These are phyloP conservation scores for Nettapus auritus DNA, from an alignment of 2,113 vertebrate species.

Conservation along the genomic window DNA sequence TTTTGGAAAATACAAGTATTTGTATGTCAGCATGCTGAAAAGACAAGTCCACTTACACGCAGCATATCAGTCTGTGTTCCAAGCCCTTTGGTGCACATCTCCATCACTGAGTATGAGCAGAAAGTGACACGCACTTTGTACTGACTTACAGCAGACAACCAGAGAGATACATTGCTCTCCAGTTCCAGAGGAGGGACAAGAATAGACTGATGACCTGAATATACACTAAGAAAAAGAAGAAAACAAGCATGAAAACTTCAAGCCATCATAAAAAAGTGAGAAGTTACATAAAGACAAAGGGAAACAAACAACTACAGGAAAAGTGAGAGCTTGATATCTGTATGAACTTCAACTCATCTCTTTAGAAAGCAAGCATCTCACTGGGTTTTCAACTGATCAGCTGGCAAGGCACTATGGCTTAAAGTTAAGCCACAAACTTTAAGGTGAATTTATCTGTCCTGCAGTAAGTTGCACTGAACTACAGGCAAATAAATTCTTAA, in stretches of 20 bases:
- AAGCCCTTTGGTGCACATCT: conserved; percentile 96
- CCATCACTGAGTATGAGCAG: conserved; percentile 98
- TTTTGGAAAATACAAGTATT: rapidly evolving
- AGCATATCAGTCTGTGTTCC: conserved; percentile 89
- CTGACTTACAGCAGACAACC: conserved; percentile 94
- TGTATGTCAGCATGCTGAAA: background rate
- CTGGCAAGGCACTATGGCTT: background rate
- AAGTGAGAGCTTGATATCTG: background rate
- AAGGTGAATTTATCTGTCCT: background rate
- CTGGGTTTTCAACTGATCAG: background rate
- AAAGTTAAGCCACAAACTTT: background rate
- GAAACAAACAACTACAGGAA: background rate
- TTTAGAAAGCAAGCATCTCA: background rate
- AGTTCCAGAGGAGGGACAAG: conserved; percentile 94
- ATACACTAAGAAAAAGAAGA: conserved; percentile 64
- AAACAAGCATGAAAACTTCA: background rate
- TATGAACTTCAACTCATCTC: background rate
- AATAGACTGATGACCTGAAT: conserved; percentile 94
- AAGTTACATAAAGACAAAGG: background rate
- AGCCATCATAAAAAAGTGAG: background rate
- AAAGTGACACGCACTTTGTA: conserved; percentile 95
- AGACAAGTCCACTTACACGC: conserved; percentile 78
- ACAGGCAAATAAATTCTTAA: background rate
- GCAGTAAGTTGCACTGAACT: background rate
- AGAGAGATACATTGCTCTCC: conserved; percentile 92